Conservation (phyloP, 2,888 invertebrate species). For the Euspilapteryx auroguttella region DNA sequence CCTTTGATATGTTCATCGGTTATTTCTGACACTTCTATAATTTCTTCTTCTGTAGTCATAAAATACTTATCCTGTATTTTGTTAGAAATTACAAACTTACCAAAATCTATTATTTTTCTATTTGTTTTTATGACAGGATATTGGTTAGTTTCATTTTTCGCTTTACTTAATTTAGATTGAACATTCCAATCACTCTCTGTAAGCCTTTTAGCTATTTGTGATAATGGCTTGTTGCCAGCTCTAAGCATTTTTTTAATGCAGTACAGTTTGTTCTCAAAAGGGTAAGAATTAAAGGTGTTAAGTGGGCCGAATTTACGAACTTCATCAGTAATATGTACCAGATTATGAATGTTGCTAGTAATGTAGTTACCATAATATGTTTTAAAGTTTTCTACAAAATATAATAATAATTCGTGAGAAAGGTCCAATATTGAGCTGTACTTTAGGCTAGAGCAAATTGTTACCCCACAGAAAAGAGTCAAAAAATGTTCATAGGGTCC, state of each 20-base stretch:
- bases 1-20: too few species aligned
- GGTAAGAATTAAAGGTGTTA: constrained; percentile 7
- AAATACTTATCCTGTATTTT: too few species aligned
- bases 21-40: too few species aligned
- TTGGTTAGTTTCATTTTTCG: too few species aligned
- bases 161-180: too few species aligned
- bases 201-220: constrained; percentile 8
- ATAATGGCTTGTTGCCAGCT: constrained; percentile 8
- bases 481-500: constrained; percentile 9
- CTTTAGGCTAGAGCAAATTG: constrained; percentile 10
- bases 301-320: constrained; percentile 6
- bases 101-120: too few species aligned
- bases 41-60: too few species aligned
- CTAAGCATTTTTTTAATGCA: constrained; percentile 8
- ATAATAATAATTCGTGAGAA: constrained; percentile 6
- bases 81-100: too few species aligned
- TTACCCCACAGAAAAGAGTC: constrained; percentile 10
- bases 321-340: constrained; percentile 6
- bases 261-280: constrained; percentile 9
- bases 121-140: constrained; percentile 2
- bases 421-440: constrained; percentile 2
- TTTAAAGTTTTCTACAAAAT: constrained; percentile 7
- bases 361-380: constrained; percentile 9
- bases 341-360: constrained; percentile 8
- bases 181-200: constrained; percentile 2